Evolutionary conservation across 2,113 vertebrate species (phyloP), one percentile per base, ranked within the genome.

Genomic region (Passer domesticus): DNA sequence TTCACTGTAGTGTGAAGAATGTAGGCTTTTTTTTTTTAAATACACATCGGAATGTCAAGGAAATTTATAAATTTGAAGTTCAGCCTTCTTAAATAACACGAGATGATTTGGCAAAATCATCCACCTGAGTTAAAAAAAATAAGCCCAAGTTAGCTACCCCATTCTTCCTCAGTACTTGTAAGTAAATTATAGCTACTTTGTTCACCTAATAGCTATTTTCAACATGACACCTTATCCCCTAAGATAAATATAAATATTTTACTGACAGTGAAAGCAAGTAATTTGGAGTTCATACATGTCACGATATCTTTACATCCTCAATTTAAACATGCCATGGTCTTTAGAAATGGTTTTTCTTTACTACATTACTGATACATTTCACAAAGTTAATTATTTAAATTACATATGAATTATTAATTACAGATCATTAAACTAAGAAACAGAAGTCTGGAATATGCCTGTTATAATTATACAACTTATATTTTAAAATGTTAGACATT

Each of bases 341-440:
- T 95, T 39, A 92, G 92, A 96, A 94, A 82, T 27, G 14, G 4
- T 80, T 92, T 88, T 95, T 96, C 72, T 80, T 95, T 55, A 56
- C 39, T 56, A 56, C 39, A 72, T 56, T 69, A 69, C 90, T 73
- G 70, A 96, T 90, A 93, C 76, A 96, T 94, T 92, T 96, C 87
- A 96, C 60, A 87, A 58, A 87, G 92, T 93, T 96, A 90, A 97
- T 94, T 94, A 96, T 95, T 96, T 93, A 94, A 91, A 96, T 95
- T 91, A 60, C 13, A 46, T 74, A 94, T 96, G 43, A 96, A 97
- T 95, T 97, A 94, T 93, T 95, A 94, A 98, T 72, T 76, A 7
- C 23, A 53, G 53, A 76, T 89, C 74, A 76, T 92, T 87, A 79
- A 89, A 92, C 67, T 39, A 75, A 95, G 96, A 87, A 59, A 3